Base-by-base conservation (phyloP, 2,113 vertebrate species). In the Tychaedon coryphoeus region DNA sequence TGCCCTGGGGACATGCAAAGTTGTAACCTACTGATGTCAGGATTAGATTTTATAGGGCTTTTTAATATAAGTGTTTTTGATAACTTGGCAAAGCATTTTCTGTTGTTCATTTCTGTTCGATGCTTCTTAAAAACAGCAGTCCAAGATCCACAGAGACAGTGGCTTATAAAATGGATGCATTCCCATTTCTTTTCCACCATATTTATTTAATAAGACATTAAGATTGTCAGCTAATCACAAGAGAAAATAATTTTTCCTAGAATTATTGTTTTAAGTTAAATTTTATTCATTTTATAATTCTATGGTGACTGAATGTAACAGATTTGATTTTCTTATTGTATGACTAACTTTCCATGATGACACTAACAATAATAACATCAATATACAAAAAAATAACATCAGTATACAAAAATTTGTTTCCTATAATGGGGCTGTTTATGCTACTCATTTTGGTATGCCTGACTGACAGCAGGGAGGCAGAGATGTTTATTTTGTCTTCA, bases 1-100 rank as follows among this genome's bases (percentile, higher is more conserved):
- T 98, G 97, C 96, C 98, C 98, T 98, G 97, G 97, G 97, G 97
- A 98, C 97, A 97, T 96, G 95, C 97, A 97, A 98, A 98, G 97
- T 98, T 98, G 97, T 97, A 98, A 97, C 97, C 96, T 96, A 98
- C 97, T 97, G 97, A 97, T 98, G 95, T 93, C 97, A 95, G 97
- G 98, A 98, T 98, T 98, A 98, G 97, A 97, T 98, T 98, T 98
- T 98, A 98, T 96, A 45, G 43, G 64, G 96, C 94, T 96, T 96
- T 96, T 92, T 93, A 91, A 90, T 91, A 82, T 90, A 96, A 96
- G 96, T 97, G 88, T 91, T 98, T 97, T 92, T 92, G 94, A 95
- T 97, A 97, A 97, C 85, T 97, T 97, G 88, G 94, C 92, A 96
- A 96, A 95, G 95, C 96, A 66, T 95, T 96, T 97, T 95, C 84